Conservation (phyloP, 2,797 vertebrate species). For the Lycodopsis pacificus region DNA sequence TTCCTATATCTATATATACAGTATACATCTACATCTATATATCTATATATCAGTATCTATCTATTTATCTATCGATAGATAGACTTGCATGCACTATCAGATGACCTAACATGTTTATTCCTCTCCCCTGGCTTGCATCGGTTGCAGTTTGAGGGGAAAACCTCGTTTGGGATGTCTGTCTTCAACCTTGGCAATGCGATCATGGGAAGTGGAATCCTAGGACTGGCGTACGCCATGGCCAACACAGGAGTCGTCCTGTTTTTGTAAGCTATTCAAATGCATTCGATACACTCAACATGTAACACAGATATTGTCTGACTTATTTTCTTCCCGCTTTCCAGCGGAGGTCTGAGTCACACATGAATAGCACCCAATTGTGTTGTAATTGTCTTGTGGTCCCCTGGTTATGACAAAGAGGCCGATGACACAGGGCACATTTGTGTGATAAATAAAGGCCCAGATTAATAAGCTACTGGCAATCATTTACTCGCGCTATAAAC, state of each 20-base stretch:
- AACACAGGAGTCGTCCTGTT: conserved; percentile 96
- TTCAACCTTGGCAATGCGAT: conserved; percentile 99
- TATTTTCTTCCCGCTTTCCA: conserved; percentile 16
- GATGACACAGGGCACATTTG: conserved; percentile 12
- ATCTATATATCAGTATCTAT: no score
- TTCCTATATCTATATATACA: not conserved
- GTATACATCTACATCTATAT: no score
- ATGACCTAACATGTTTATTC: not conserved
- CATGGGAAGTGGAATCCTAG: conserved; percentile 99
- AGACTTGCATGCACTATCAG: not conserved
- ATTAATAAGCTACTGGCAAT: conserved; percentile 40
- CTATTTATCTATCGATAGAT: not conserved
- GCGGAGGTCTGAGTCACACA: conserved; percentile 21
- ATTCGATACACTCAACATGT: not conserved
- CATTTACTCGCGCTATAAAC: conserved; percentile 34
- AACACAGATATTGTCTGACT: conserved; percentile 39
- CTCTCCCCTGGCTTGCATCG: conserved; percentile 18
- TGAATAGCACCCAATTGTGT: conserved; percentile 40
- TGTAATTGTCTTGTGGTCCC: conserved; percentile 31
- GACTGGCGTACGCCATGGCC: conserved; percentile 97
- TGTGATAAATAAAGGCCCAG: conserved; percentile 40
- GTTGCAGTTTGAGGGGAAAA: conserved; percentile 96
- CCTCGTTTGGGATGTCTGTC: conserved; percentile 97
- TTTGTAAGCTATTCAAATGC: conserved; percentile 87
- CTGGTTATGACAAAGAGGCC: conserved; percentile 30